Evolutionary conservation across 1,140 invertebrate species (phyloP).

Genomic region (Heliconius hermathena): DNA sequence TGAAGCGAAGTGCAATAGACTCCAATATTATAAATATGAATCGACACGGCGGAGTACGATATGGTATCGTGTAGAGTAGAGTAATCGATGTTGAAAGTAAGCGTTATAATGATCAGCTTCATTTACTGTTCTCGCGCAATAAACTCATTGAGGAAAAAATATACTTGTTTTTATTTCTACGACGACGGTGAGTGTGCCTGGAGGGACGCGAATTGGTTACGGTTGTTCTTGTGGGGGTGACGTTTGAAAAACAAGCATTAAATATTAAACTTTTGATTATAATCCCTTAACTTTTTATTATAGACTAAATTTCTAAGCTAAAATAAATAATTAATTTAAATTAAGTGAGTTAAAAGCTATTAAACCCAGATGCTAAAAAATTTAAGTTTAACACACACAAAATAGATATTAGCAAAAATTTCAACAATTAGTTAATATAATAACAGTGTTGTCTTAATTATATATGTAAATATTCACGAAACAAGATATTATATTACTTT

Average conservation of each 20-base stretch:
- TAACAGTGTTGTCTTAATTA: neutral
- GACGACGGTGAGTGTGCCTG: slow-evolving; percentile 49
- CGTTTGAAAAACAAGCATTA: slow-evolving; percentile 50
- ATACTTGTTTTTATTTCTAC: slow-evolving; percentile 72
- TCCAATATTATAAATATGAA: slow-evolving; percentile 72
- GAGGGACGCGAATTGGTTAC: slow-evolving; percentile 44
- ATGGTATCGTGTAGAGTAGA: slow-evolving; percentile 75
- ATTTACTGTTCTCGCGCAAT: slow-evolving; percentile 81
- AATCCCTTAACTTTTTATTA: neutral
- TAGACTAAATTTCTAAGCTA: neutral
- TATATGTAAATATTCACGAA: slow-evolving; percentile 1
- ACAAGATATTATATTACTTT: neutral
- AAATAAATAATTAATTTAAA: neutral
- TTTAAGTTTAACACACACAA: neutral
- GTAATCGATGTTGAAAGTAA: slow-evolving; percentile 82
- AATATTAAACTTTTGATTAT: neutral
- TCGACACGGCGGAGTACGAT: slow-evolving; percentile 62
- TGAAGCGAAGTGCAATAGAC: slow-evolving; percentile 76
- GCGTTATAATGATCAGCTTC: slow-evolving; percentile 80
- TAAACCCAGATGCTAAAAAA: neutral
- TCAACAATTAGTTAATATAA: slow-evolving; percentile 6
- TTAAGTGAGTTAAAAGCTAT: neutral
- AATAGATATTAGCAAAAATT: neutral
- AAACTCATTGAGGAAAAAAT: slow-evolving; percentile 78
- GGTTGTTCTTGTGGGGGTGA: slow-evolving; percentile 48